phyloP scores from a whole-genome alignment of 2,113 vertebrate genomes.

The Cranoglanis bouderius region DNA sequence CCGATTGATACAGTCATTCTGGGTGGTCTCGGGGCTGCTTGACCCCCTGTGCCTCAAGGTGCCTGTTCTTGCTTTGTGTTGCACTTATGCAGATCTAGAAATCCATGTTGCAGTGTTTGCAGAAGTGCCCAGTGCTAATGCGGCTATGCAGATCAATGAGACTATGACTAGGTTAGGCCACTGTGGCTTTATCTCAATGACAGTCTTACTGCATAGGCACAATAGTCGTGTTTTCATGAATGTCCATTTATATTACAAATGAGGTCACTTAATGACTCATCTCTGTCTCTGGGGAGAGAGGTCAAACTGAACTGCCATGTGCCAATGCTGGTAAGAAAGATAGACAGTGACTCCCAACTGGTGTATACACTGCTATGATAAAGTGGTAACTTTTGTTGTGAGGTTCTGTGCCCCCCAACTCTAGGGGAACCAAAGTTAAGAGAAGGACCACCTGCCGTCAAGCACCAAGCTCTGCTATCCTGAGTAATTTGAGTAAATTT shows the following conservation, averaged over 20 bases:
- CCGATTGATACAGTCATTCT: background rate
- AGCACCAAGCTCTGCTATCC: background rate
- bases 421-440: background rate
- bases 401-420: background rate
- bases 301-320: background rate
- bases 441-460: too few relatives aligned
- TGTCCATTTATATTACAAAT: slow-evolving; percentile 3
- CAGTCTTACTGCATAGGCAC: background rate
- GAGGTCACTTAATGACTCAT: background rate
- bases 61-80: too few relatives aligned
- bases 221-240: background rate
- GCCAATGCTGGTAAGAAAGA: background rate
- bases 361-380: background rate
- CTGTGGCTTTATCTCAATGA: background rate
- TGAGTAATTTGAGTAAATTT: background rate
- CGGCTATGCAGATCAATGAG: background rate
- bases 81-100: background rate
- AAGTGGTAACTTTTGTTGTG: background rate
- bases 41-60: background rate
- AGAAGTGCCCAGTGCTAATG: background rate
- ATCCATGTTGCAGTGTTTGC: background rate
- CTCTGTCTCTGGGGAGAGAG: background rate
- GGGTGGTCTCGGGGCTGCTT: background rate
- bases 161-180: background rate
- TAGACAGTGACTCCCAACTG: background rate